Evolutionary conservation across 2,113 vertebrate genomes (phyloP).

Genomic region (Puffinus mauretanicus): DNA sequence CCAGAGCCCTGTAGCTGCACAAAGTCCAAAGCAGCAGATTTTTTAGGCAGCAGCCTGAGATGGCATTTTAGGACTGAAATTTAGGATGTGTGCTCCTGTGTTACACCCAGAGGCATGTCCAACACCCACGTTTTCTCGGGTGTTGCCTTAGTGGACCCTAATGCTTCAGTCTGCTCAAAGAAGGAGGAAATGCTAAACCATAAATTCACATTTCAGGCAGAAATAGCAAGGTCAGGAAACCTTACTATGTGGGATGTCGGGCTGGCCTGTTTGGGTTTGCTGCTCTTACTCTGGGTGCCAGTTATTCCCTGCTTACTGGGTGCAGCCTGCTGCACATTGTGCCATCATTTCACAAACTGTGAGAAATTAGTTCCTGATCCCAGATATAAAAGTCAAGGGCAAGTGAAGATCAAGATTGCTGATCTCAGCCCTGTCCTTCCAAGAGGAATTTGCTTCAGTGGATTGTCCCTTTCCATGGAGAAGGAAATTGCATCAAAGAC

Average conservation of each 20-base stretch:
- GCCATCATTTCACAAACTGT: background rate
- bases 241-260: background rate
- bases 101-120: background rate
- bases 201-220: background rate
- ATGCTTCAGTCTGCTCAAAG: background rate
- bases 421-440: background rate
- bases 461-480: background rate
- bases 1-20: background rate
- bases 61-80: background rate
- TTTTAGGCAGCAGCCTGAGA: background rate
- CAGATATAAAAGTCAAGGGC: background rate
- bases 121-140: background rate
- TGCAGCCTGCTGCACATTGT: background rate
- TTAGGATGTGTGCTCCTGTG: background rate
- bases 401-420: background rate
- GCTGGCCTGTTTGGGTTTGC: background rate
- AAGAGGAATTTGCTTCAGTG: background rate
- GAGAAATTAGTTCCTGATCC: background rate
- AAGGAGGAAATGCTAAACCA: background rate
- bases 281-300: background rate
- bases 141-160: background rate
- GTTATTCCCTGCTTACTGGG: background rate
- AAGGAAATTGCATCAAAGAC: background rate
- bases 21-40: background rate
- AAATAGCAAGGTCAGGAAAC: background rate